Conservation (phyloP, 2,113 vertebrate species). For the Rhadina sibilatrix region DNA sequence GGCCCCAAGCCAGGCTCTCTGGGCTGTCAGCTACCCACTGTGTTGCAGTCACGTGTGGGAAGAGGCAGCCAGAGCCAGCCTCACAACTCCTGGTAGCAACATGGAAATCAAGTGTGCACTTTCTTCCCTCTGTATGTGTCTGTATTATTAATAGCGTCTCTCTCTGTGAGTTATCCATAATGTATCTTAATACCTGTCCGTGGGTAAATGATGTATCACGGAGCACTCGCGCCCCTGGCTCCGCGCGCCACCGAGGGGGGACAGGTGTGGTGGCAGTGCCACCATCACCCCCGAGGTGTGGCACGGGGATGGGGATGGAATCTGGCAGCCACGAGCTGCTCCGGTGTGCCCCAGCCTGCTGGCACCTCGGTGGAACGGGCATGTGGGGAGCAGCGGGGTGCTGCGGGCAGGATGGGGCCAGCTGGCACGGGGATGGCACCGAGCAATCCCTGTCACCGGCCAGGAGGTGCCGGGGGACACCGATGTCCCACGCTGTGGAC, state of each 20-base stretch:
- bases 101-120: conserved; percentile 71
- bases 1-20: conserved; percentile 76
- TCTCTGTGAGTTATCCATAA: conserved; percentile 64
- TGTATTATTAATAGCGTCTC: conserved; percentile 73
- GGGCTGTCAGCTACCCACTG: conserved; percentile 75
- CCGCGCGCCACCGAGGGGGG: neutral
- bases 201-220: conserved; percentile 20
- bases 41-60: conserved; percentile 74
- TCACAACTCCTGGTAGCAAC: conserved; percentile 75
- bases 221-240: neutral
- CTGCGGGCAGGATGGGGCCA: neutral
- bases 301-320: neutral
- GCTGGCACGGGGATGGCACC: fast-evolving
- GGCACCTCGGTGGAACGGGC: neutral
- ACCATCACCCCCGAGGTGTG: neutral
- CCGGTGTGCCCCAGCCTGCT: neutral
- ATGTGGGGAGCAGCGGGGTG: neutral
- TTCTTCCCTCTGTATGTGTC: conserved; percentile 71
- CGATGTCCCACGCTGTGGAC: neutral
- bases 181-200: conserved; percentile 68
- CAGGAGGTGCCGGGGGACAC: neutral
- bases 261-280: fast-evolving
- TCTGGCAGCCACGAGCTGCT: neutral
- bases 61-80: conserved; percentile 68
- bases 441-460: neutral